Conservation (phyloP, 2,113 vertebrate species). For the Pseudopipra pipra region DNA sequence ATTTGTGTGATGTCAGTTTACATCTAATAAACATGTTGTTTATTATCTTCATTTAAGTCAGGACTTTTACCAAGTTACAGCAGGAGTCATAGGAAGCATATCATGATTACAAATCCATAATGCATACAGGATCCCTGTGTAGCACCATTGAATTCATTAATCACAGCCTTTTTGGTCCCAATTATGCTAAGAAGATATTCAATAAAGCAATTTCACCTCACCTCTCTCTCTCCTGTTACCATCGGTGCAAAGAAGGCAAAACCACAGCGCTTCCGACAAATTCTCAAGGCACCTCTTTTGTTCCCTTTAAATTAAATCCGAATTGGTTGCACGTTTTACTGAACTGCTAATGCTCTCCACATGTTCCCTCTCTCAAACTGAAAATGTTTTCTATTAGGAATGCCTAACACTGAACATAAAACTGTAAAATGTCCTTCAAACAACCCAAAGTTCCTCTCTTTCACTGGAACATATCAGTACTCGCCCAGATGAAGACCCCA, state of each 20-base stretch:
- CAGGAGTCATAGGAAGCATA: background rate
- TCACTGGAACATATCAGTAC: background rate
- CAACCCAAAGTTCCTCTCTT: background rate
- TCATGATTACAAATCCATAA: background rate
- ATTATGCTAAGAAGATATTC: slow-evolving; percentile 21
- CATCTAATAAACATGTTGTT: slow-evolving; percentile 49
- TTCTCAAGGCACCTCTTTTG: slow-evolving; percentile 56
- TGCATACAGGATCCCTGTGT: background rate
- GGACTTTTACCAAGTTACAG: slow-evolving; percentile 6
- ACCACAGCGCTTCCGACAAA: slow-evolving; percentile 46
- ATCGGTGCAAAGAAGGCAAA: slow-evolving; percentile 23
- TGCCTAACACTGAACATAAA: slow-evolving; percentile 45
- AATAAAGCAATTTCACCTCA: slow-evolving; percentile 14
- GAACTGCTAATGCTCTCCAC: slow-evolving; percentile 55
- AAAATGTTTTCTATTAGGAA: slow-evolving; percentile 58
- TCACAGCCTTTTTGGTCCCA: slow-evolving; percentile 1
- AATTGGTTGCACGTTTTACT: slow-evolving; percentile 44
- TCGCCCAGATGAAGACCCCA: background rate
- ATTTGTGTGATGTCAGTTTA: slow-evolving; percentile 44
- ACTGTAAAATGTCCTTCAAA: slow-evolving; percentile 28
- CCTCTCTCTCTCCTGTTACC: background rate
- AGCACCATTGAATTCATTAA: slow-evolving; percentile 3
- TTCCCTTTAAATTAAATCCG: slow-evolving; percentile 57
- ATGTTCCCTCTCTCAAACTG: slow-evolving; percentile 18
- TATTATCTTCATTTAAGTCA: slow-evolving; percentile 45